A percentile compares a stretch with the other conserved stretches of the same genome.
Evolutionary conservation across 2,797 vertebrate genomes (phyloP).

Genomic region (Pterois miles): DNA sequence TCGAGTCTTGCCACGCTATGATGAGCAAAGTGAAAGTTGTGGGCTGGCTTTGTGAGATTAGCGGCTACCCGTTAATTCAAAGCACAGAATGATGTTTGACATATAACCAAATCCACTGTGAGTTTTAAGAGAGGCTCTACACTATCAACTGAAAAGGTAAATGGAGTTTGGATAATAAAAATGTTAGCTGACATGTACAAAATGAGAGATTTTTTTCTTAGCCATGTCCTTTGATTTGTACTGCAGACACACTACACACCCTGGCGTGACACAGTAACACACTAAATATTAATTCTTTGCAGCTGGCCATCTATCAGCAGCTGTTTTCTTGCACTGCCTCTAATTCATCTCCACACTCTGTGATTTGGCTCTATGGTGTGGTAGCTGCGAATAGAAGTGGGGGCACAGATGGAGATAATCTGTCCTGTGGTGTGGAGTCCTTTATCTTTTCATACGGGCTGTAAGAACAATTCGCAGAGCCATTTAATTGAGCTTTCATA

Average conservation of each 20-base stretch:
- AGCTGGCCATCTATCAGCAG: conserved; percentile 55
- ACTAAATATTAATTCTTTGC: conserved; percentile 49
- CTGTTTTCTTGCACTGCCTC: conserved; percentile 47
- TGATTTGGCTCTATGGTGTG: conserved; percentile 62
- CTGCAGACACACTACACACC: neutral
- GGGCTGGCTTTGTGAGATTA: conserved; percentile 45
- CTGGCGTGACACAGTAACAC: conserved; percentile 26
- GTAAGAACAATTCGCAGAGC: conserved; percentile 56
- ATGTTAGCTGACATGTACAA: neutral
- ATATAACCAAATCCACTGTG: conserved; percentile 6
- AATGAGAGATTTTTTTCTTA: neutral
- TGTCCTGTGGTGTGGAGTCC: conserved; percentile 49
- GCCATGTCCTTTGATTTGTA: conserved; percentile 12
- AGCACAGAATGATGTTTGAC: conserved; percentile 39
- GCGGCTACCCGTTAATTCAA: conserved; percentile 27
- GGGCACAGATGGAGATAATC: conserved; percentile 66
- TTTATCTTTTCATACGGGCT: conserved; percentile 60
- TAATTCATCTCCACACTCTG: conserved; percentile 55
- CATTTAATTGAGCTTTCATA: conserved; percentile 63
- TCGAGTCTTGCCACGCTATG: conserved; percentile 38
- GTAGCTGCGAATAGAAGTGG: conserved; percentile 50
- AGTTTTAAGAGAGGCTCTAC: neutral
- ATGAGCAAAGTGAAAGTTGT: conserved; percentile 46
- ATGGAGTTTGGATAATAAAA: neutral
- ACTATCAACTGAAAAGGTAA: neutral